Evolutionary conservation across 1,140 invertebrate genomes (phyloP).

Genomic region (Cylas formicarius): DNA sequence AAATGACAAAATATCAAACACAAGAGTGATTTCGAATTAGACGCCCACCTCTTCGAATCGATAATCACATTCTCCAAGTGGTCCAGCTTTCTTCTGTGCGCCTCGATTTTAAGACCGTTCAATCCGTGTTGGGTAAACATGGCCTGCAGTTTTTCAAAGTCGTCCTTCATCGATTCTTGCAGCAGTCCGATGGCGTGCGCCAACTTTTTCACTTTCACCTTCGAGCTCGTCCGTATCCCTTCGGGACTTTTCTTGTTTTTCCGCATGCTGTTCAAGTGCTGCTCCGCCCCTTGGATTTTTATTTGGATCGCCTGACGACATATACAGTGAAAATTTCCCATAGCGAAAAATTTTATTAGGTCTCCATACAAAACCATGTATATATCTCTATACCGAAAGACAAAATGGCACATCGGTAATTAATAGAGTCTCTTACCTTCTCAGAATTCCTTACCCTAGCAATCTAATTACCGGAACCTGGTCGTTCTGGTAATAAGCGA

Average conservation of each 20-base stretch:
- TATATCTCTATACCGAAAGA: no score
- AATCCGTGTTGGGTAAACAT: constrained; percentile 5
- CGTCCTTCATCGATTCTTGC: constrained; percentile 10
- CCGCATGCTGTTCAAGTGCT: constrained; percentile 12
- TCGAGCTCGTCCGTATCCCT: constrained; percentile 8
- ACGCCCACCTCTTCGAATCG: constrained; percentile 5
- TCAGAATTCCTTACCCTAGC: no score
- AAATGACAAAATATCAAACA: constrained; percentile 27
- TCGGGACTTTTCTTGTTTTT: constrained; percentile 18
- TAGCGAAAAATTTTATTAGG: no score
- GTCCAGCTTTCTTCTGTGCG: constrained; percentile 10
- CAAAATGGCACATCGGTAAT: no score
- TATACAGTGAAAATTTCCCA: no score
- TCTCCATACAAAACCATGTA: no score
- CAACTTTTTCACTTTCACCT: constrained; percentile 12
- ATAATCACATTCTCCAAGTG: constrained; percentile 7
- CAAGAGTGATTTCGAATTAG: constrained; percentile 5
- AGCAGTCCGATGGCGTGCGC: constrained; percentile 11
- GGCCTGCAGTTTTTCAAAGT: constrained; percentile 15
- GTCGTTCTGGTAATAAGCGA: no score
- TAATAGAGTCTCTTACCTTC: no score
- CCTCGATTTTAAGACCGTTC: constrained; percentile 11
- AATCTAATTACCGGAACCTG: no score
- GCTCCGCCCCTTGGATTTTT: constrained; percentile 4
- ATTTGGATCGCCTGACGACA: constrained; percentile 10